A percentile compares a stretch with the other conserved stretches of the same genome.
phyloP scores from a whole-genome alignment of 2,113 vertebrate genomes.

The Gopherus flavomarginatus region DNA sequence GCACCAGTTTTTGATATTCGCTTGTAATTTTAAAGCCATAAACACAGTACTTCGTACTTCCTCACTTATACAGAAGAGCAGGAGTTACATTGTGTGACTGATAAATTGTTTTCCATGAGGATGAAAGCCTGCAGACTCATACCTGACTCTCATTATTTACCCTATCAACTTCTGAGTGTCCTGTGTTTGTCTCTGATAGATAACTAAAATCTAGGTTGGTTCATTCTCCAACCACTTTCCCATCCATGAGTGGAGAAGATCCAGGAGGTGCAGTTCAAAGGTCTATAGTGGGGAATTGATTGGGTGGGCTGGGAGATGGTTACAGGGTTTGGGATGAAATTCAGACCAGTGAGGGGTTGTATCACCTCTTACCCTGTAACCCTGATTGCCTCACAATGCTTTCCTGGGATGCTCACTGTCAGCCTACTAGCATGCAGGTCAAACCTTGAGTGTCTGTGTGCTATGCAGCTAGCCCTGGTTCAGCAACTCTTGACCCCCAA shows the following conservation, averaged over 20 bases:
- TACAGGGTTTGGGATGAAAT: no score
- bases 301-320: no score
- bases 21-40: constrained; percentile 45
- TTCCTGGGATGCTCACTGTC: background rate
- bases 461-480: background rate
- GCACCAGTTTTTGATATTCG: constrained; percentile 27
- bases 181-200: background rate
- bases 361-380: background rate
- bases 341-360: no score
- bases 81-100: background rate
- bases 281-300: background rate
- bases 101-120: background rate
- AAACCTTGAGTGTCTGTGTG: background rate
- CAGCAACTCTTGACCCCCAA: background rate
- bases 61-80: background rate
- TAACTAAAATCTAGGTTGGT: background rate
- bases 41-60: constrained; percentile 36
- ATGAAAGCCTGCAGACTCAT: background rate
- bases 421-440: background rate
- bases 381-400: background rate
- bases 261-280: background rate
- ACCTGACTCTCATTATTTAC: background rate
- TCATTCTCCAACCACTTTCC: background rate
- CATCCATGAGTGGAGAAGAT: background rate
- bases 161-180: background rate